Percentiles rank a stretch among this genome's conserved stretches.
These are phyloP conservation scores for Pitangus sulphuratus DNA, from an alignment of 2,797 vertebrate genomes.

Conservation along the genomic window DNA sequence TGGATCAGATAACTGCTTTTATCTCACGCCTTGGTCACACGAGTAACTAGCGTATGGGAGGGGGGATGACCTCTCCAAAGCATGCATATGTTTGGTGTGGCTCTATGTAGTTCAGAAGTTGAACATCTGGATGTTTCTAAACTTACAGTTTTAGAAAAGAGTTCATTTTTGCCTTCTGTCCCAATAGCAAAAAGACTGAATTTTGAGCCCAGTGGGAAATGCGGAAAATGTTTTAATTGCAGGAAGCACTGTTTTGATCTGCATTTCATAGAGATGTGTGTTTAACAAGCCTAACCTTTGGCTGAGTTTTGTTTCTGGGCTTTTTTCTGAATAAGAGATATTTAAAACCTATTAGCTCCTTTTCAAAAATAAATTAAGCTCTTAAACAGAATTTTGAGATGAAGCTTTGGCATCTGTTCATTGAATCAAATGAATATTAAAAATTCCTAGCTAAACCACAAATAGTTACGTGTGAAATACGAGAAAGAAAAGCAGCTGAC, in stretches of 20 bases:
- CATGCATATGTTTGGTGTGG: background rate
- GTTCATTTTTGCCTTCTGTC: background rate
- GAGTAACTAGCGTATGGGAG: background rate
- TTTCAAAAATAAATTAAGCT: constrained; percentile 49
- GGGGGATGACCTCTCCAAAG: background rate
- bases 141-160: background rate
- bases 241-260: constrained; percentile 11
- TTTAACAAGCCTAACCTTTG: constrained; percentile 41
- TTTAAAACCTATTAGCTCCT: constrained; percentile 38
- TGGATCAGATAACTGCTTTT: constrained; percentile 7
- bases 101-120: background rate
- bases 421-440: constrained; percentile 50
- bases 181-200: background rate
- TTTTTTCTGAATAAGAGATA: constrained; percentile 5
- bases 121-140: constrained; percentile 9
- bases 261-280: background rate
- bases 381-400: constrained; percentile 21
- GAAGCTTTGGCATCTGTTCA: constrained; percentile 36
- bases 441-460: constrained; percentile 60
- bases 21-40: background rate
- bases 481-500: constrained; percentile 4
- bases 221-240: constrained; percentile 15
- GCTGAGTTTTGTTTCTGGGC: constrained; percentile 3
- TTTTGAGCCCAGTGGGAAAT: constrained; percentile 10
- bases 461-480: constrained; percentile 1